A percentile compares a stretch with the other conserved stretches of the same genome.
Conservation (phyloP, 2,888 invertebrate species). For the Cremastinae sp. region DNA sequence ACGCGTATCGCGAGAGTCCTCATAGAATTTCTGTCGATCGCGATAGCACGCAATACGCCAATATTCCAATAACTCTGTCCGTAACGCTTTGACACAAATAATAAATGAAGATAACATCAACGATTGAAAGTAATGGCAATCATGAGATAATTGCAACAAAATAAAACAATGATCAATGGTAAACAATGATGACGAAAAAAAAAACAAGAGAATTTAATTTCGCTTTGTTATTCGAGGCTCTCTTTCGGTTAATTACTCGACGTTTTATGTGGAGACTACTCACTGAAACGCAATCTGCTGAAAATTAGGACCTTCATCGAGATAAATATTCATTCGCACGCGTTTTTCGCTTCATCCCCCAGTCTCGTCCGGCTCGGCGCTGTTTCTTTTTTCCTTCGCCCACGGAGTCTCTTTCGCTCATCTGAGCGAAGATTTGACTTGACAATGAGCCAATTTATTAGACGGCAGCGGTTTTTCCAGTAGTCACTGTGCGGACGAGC, state of each 20-base stretch:
- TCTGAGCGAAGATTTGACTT: conserved; percentile 39
- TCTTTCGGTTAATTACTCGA: no score
- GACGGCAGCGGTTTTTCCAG: conserved; percentile 8
- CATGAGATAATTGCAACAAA: no score
- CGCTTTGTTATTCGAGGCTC: no score
- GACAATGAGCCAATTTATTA: conserved; percentile 53
- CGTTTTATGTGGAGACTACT: no score
- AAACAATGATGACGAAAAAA: no score
- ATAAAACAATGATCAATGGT: no score
- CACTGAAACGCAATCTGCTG: no score
- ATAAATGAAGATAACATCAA: no score
- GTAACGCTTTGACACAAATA: no score
- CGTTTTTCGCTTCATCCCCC: neutral
- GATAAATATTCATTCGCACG: conserved; percentile 12
- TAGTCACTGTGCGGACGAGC: conserved; percentile 13
- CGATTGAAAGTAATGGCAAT: no score
- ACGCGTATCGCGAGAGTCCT: neutral
- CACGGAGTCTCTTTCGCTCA: neutral
- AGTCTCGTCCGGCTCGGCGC: neutral
- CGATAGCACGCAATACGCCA: neutral
- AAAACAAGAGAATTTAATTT: no score
- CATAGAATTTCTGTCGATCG: neutral
- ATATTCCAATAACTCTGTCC: neutral
- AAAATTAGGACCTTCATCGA: neutral
- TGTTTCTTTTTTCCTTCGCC: neutral